These are phyloP conservation scores for Gnathonemus longibarbis DNA, from an alignment of 2,113 vertebrate species.

Conservation along the genomic window DNA sequence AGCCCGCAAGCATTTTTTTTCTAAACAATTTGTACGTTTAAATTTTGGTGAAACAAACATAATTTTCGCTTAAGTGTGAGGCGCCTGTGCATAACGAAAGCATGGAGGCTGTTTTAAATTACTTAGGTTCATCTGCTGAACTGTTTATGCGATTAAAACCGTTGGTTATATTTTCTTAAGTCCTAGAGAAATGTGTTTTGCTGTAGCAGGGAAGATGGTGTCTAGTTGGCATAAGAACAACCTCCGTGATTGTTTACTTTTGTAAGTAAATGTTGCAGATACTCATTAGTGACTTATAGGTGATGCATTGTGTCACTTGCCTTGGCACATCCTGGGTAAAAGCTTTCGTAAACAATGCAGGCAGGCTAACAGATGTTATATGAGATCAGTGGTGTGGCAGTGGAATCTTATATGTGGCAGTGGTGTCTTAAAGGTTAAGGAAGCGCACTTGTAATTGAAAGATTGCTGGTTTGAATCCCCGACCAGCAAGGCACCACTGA, in stretches of 20 bases:
- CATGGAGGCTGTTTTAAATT: constrained; percentile 20
- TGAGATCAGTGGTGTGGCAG: neutral
- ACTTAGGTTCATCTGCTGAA: constrained; percentile 26
- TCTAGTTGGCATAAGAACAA: constrained; percentile 64
- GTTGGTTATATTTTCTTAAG: constrained; percentile 38
- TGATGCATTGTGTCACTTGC: neutral
- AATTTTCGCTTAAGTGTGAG: constrained; percentile 38
- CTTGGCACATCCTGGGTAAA: neutral
- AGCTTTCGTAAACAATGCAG: neutral
- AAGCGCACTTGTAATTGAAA: too few relatives aligned
- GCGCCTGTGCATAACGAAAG: constrained; percentile 40
- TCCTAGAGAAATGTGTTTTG: constrained; percentile 30
- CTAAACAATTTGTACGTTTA: constrained; percentile 37
- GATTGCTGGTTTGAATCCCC: too few relatives aligned
- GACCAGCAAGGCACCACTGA: too few relatives aligned
- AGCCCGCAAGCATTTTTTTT: constrained; percentile 43
- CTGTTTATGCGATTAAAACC: constrained; percentile 23
- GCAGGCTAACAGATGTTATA: neutral
- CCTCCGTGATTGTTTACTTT: constrained; percentile 21
- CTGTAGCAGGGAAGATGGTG: constrained; percentile 30
- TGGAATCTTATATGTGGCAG: too few relatives aligned
- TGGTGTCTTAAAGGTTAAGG: too few relatives aligned
- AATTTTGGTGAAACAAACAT: constrained; percentile 14
- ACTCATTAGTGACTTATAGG: neutral
- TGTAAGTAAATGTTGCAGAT: neutral